These are phyloP conservation scores for Helogale parvula DNA, from an alignment of 2,113 vertebrate genomes.

Conservation along the genomic window DNA sequence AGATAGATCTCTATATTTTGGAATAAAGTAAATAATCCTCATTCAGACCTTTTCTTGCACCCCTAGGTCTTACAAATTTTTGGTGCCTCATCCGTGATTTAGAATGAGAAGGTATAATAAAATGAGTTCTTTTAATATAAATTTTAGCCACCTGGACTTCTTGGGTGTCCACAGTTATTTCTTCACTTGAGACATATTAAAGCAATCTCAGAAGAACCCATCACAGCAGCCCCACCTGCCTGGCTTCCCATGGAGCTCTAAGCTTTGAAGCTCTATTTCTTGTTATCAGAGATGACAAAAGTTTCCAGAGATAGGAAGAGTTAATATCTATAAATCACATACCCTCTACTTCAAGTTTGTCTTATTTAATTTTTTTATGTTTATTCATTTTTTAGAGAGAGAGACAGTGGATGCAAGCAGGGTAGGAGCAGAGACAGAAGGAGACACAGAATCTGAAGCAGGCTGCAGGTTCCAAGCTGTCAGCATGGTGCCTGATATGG, in stretches of 20 bases:
- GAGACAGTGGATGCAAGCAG: no score
- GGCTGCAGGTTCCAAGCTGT: no score
- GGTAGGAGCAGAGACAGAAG: no score
- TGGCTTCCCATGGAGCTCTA: neutral
- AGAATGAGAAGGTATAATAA: neutral
- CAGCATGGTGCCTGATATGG: no score
- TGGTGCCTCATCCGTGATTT: neutral
- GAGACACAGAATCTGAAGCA: no score
- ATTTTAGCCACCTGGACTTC: neutral
- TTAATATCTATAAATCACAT: neutral
- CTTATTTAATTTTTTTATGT: neutral
- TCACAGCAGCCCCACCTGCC: neutral
- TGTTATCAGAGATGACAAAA: neutral
- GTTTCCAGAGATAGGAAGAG: neutral
- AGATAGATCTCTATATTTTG: slow-evolving; percentile 24
- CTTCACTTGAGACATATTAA: neutral
- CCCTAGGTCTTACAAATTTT: neutral
- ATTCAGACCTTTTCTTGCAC: neutral
- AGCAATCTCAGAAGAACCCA: neutral
- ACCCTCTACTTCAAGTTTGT: neutral
- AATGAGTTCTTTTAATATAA: neutral
- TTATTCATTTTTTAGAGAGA: no score
- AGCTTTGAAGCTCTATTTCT: slow-evolving; percentile 6
- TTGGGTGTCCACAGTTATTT: neutral
- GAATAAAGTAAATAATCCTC: slow-evolving; percentile 41